Percentiles rank a stretch among this genome's conserved stretches.
These are phyloP conservation scores for Microctenopoma lineatum DNA, from an alignment of 2,797 vertebrate genomes.

Conservation along the genomic window DNA sequence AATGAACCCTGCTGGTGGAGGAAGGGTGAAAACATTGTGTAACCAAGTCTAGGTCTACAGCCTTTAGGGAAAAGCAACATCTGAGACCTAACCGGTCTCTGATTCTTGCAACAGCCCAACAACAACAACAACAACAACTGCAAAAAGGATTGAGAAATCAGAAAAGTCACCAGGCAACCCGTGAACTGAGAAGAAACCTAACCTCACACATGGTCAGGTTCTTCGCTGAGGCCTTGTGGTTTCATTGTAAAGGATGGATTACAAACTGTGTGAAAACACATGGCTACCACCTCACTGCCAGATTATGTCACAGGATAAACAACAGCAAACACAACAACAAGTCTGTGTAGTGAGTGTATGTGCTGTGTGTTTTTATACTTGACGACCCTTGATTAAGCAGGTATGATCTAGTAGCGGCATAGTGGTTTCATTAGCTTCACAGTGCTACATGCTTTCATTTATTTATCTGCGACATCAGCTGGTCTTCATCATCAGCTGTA, in stretches of 20 bases:
- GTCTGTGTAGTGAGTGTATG: neutral
- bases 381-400: neutral
- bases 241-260: conserved; percentile 45
- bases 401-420: neutral
- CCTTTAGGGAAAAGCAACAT: conserved; percentile 49
- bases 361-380: neutral
- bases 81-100: conserved; percentile 42
- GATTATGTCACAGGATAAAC: conserved; percentile 50
- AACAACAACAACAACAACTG: conserved; percentile 45
- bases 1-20: conserved; percentile 7
- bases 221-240: conserved; percentile 53
- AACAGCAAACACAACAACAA: conserved; percentile 41
- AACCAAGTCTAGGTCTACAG: conserved; percentile 36
- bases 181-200: conserved; percentile 40
- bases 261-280: conserved; percentile 34
- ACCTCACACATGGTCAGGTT: conserved; percentile 41
- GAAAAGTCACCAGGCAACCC: conserved; percentile 22
- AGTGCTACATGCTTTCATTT: conserved; percentile 1
- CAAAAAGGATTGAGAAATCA: conserved; percentile 72
- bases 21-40: conserved; percentile 26
- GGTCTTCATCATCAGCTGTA: conserved; percentile 1
- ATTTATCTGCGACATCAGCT: conserved; percentile 1
- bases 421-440: neutral
- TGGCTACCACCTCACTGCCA: conserved; percentile 40
- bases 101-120: conserved; percentile 43